Base-by-base conservation (phyloP, 2,888 invertebrate species). In the Xanthostigma xanthostigma region DNA sequence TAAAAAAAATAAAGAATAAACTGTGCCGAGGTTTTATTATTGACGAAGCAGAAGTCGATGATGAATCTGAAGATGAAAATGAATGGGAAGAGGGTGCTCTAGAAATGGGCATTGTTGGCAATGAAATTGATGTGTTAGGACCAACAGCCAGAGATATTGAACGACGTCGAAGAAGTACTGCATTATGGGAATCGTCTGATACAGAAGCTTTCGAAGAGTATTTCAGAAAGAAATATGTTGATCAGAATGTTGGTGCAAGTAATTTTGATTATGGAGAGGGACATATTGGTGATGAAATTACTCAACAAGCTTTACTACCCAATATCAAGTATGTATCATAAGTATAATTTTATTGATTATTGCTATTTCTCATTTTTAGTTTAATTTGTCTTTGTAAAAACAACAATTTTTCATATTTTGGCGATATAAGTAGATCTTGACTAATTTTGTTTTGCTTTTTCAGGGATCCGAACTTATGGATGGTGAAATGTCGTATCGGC, bases 401-500 rank as follows among this genome's bases (percentile, higher is more conserved):
- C 6, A 27, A 27, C 27, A 27, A 27, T 17, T 3, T 17, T 4
- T 17, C 4, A 17, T 17, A 17, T 17, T 3, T 3, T 4, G 17
- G 17, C 2, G 4, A 3, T 27, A 3, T 6, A 5, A 27, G 27
- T 27, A 27, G 27, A 6, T 27, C 6, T n/a, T n/a, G n/a, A n/a
- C 27, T 27, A 6, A 3, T 6, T 27, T 17, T 27, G 1, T 5
- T 27, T 27, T 6, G 27, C 6, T 53, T 48, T 49, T 48, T n/a
- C 57, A 80, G 82, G 62, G 98, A 99, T 68, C 97, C 98, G 0
- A 99, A 98, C 69, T 71, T 99, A 53, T 99, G 98, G 98, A 94
- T 98, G 87, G 88, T 99, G 0, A 95, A 94, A 63, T 98, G 98
- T 65, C 81, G 92, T 36, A 90, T 94, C 56, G 98, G 98, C 0